Evolutionary conservation across 35 echinoderm and acorn worm species (phyloP).

Genomic region (Hemicentrotus pulcherrimus): DNA sequence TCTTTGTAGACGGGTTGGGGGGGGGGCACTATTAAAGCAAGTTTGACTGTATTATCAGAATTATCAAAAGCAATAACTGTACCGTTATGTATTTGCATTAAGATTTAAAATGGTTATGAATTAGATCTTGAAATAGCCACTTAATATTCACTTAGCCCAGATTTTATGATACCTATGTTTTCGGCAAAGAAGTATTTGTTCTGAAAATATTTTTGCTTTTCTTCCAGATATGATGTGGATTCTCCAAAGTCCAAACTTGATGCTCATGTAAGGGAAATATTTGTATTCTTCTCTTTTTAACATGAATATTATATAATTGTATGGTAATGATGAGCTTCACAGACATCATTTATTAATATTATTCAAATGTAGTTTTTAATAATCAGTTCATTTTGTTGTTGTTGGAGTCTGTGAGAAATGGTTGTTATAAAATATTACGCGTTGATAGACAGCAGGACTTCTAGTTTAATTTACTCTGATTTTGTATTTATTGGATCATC

Average conservation of each 20-base stretch:
- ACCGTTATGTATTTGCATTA: too few relatives aligned
- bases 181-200: neutral
- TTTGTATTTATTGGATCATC: neutral
- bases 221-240: constrained; percentile 83
- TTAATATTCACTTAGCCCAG: neutral
- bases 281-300: neutral
- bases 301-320: too few relatives aligned
- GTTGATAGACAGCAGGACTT: neutral
- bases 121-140: too few relatives aligned
- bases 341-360: too few relatives aligned
- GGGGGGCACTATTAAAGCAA: too few relatives aligned
- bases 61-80: too few relatives aligned
- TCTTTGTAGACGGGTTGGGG: too few relatives aligned
- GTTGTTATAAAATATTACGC: neutral
- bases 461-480: neutral
- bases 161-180: neutral
- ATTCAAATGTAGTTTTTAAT: neutral
- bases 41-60: too few relatives aligned
- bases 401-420: neutral
- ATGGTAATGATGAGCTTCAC: too few relatives aligned
- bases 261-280: constrained; percentile 78
- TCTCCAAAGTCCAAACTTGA: constrained; percentile 70
- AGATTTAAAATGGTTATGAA: too few relatives aligned
- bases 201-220: neutral
- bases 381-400: neutral